Conservation (phyloP, 2,113 vertebrate genomes). For the Ailuropoda melanoleuca region DNA sequence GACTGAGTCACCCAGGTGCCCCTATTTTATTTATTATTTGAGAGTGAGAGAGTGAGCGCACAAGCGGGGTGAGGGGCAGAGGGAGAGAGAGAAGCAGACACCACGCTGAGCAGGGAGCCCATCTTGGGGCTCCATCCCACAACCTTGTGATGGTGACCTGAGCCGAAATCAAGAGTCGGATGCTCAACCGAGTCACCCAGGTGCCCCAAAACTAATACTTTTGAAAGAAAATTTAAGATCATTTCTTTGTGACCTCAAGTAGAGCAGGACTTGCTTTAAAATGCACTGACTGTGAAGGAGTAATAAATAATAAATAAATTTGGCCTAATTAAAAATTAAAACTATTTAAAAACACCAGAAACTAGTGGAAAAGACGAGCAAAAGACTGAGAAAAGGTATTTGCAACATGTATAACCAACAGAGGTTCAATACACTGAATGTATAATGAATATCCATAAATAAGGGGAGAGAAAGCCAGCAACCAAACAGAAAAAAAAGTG, state of each 20-base stretch:
- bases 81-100: too few relatives aligned
- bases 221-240: background rate
- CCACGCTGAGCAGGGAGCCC: too few relatives aligned
- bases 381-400: background rate
- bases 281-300: background rate
- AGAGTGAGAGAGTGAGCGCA: too few relatives aligned
- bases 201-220: background rate
- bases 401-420: background rate
- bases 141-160: too few relatives aligned
- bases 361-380: background rate
- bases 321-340: background rate
- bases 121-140: too few relatives aligned
- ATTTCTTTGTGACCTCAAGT: background rate
- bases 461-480: background rate
- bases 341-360: background rate
- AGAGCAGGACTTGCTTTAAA: background rate
- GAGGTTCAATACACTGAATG: background rate
- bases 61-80: too few relatives aligned
- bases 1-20: too few relatives aligned
- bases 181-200: too few relatives aligned
- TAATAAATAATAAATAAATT: background rate
- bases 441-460: background rate
- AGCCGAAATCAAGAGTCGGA: too few relatives aligned
- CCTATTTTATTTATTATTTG: too few relatives aligned
- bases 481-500: background rate